Percentiles rank a stretch among this genome's conserved stretches.
Evolutionary conservation across 2,888 invertebrate species (phyloP).

Genomic region (Melanostoma mellinum): DNA sequence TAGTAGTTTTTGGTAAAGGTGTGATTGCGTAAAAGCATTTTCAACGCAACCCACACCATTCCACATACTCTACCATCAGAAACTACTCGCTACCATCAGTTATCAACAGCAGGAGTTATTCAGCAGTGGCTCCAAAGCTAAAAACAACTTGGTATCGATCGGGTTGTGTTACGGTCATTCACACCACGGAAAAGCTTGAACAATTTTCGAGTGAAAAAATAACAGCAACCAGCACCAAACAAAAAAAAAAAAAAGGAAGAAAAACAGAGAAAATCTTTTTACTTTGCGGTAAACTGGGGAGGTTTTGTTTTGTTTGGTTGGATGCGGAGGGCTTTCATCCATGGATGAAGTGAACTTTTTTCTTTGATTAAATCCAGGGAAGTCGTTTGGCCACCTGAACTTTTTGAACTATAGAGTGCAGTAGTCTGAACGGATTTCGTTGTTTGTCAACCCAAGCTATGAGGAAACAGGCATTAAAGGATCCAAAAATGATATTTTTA

Average conservation of each 20-base stretch:
- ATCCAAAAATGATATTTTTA: conserved; percentile 5
- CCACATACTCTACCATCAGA: neutral
- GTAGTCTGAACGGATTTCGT: conserved; percentile 16
- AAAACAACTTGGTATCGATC: conserved; percentile 66
- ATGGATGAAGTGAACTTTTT: neutral
- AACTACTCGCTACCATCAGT: neutral
- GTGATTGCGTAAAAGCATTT: conserved; percentile 68
- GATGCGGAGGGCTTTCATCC: neutral
- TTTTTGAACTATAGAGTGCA: conserved; percentile 15
- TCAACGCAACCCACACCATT: conserved; percentile 41
- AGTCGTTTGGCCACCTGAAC: conserved; percentile 20
- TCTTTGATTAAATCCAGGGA: conserved; percentile 2
- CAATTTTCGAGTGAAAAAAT: conserved; percentile 20
- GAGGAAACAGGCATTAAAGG: conserved; percentile 12
- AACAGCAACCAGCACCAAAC: neutral
- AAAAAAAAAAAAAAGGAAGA: neutral
- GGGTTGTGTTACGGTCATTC: conserved; percentile 60
- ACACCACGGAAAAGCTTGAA: conserved; percentile 60
- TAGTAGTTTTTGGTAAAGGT: conserved; percentile 38
- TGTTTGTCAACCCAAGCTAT: conserved; percentile 1
- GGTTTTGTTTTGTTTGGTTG: conserved; percentile 9
- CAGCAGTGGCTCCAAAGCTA: conserved; percentile 23
- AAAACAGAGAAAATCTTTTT: conserved; percentile 2
- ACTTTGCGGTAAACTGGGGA: conserved; percentile 9
- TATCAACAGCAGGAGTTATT: neutral